These are phyloP conservation scores for Venustoraphidia nigricollis DNA, from an alignment of 2,888 invertebrate genomes.

Conservation along the genomic window DNA sequence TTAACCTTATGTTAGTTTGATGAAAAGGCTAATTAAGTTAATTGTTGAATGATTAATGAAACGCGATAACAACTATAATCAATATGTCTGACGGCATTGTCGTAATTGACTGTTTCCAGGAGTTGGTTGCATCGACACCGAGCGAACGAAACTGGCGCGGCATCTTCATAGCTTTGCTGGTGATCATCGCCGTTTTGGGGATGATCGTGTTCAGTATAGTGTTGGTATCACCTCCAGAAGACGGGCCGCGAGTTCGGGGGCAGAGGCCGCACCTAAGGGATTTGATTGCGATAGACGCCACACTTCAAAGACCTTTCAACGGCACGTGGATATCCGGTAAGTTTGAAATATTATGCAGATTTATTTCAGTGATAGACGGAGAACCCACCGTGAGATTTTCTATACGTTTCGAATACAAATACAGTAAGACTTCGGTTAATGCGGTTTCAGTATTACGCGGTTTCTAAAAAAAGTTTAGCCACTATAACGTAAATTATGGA, in stretches of 20 bases:
- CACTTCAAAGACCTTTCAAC: constrained; percentile 46
- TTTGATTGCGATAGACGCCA: constrained; percentile 29
- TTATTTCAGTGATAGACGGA: constrained; percentile 14
- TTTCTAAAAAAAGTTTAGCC: too few relatives aligned
- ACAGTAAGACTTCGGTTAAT: too few relatives aligned
- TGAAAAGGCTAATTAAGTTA: too few relatives aligned
- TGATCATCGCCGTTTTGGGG: constrained; percentile 76
- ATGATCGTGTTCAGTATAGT: constrained; percentile 85
- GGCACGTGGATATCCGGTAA: constrained; percentile 61
- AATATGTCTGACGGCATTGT: too few relatives aligned
- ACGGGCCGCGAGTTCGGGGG: constrained; percentile 52
- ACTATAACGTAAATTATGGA: too few relatives aligned
- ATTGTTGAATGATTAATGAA: too few relatives aligned
- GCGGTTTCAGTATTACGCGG: too few relatives aligned
- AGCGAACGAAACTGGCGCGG: constrained; percentile 89
- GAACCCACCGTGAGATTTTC: too few relatives aligned
- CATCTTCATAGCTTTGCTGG: constrained; percentile 79
- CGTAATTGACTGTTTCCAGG: constrained; percentile 38
- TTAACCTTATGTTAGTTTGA: too few relatives aligned
- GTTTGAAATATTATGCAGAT: constrained; percentile 13
- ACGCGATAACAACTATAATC: too few relatives aligned
- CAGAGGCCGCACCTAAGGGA: constrained; percentile 54
- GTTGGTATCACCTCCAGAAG: constrained; percentile 65
- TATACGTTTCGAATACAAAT: too few relatives aligned
- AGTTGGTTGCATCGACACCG: constrained; percentile 73